A percentile compares a stretch with the other conserved stretches of the same genome.
phyloP scores from a whole-genome alignment of 2,113 vertebrate genomes.

The Xenopus borealis region DNA sequence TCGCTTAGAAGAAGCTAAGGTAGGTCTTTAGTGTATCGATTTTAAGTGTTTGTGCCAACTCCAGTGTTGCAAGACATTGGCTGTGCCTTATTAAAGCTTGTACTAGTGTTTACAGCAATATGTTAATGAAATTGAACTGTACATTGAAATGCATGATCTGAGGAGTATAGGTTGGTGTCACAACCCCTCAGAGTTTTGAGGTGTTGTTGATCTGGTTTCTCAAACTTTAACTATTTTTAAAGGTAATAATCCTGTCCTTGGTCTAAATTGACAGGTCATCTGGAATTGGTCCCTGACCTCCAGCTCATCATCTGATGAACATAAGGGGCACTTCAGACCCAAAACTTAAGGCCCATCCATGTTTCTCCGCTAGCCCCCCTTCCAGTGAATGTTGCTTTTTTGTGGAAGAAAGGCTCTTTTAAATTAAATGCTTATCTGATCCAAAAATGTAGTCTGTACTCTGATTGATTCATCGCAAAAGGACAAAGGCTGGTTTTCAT shows the following conservation, averaged over 20 bases:
- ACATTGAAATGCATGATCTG: neutral
- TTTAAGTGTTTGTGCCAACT: constrained; percentile 61
- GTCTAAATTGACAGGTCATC: neutral
- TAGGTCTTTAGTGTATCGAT: constrained; percentile 73
- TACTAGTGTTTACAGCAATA: constrained; percentile 47
- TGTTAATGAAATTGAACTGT: constrained; percentile 17
- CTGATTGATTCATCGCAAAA: constrained; percentile 43
- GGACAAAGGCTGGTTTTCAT: constrained; percentile 75
- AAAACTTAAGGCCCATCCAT: constrained; percentile 62
- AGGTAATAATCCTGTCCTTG: constrained; percentile 2
- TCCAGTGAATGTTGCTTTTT: constrained; percentile 51
- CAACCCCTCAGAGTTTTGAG: constrained; percentile 55
- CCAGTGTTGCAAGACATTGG: constrained; percentile 53
- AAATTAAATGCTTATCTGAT: constrained; percentile 15
- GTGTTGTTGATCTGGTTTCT: constrained; percentile 57
- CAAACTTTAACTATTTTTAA: constrained; percentile 2
- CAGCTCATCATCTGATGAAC: constrained; percentile 26
- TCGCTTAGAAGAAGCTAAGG: constrained; percentile 99
- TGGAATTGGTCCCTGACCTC: constrained; percentile 9
- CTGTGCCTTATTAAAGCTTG: constrained; percentile 66
- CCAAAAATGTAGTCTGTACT: neutral
- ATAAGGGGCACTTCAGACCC: constrained; percentile 22
- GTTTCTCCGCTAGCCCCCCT: constrained; percentile 57
- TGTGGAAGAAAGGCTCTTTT: constrained; percentile 79
- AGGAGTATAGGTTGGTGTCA: neutral